Conservation (phyloP, 1,140 invertebrate genomes). For the Drosophila lowei region DNA sequence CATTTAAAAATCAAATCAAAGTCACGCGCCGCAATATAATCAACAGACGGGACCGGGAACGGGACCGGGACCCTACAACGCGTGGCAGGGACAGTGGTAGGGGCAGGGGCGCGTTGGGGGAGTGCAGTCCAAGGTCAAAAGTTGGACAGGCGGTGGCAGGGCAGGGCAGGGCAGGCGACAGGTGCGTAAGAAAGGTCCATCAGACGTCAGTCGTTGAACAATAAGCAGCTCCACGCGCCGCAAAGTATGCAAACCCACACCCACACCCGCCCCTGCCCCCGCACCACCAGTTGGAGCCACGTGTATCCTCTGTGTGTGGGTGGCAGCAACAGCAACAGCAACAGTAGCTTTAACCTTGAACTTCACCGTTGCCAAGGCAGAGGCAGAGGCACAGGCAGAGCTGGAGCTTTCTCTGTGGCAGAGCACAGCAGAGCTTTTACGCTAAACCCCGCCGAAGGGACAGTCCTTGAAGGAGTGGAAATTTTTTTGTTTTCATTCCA, state of each 20-base stretch:
- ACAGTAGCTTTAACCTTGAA: slow-evolving; percentile 72
- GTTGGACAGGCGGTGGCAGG: slow-evolving; percentile 22
- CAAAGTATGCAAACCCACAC: slow-evolving; percentile 65
- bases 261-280: too few species aligned
- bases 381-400: neutral
- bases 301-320: slow-evolving; percentile 23
- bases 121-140: slow-evolving; percentile 50
- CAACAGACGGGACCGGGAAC: slow-evolving; percentile 58
- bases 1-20: slow-evolving; percentile 82
- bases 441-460: slow-evolving; percentile 58
- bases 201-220: slow-evolving; percentile 43
- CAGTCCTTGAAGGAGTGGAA: slow-evolving; percentile 73
- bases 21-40: slow-evolving; percentile 79
- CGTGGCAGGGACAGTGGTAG: neutral
- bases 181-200: slow-evolving; percentile 64
- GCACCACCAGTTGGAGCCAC: slow-evolving; percentile 10
- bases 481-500: slow-evolving; percentile 25
- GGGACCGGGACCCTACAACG: too few species aligned
- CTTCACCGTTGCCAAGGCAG: slow-evolving; percentile 74
- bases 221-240: slow-evolving; percentile 70
- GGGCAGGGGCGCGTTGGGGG: too few species aligned
- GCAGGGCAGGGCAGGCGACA: slow-evolving; percentile 53
- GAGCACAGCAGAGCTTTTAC: slow-evolving; percentile 64
- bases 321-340: slow-evolving; percentile 43
- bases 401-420: slow-evolving; percentile 10